Evolutionary conservation across 2,113 vertebrate genomes (phyloP), one percentile per base, ranked within the genome.

Genomic region (Odobenus rosmarus): DNA sequence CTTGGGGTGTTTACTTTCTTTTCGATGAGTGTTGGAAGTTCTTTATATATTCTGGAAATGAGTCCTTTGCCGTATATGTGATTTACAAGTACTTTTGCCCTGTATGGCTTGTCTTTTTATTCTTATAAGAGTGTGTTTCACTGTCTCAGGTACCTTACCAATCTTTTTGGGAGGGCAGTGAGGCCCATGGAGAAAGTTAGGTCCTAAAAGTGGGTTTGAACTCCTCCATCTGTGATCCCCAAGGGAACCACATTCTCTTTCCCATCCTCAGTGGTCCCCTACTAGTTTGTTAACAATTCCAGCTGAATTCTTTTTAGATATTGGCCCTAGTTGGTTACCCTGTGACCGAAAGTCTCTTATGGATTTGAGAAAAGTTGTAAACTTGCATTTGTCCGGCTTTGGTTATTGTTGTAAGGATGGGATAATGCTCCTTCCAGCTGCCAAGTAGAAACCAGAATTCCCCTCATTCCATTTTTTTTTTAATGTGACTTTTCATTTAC

Each of bases 41-140:
- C 11, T 46, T 55, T 72, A 90, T 36, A 23, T 31, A 88, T 83
- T 59, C 4, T 74, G 12, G 36, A 94, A 86, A 42, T 13, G 93
- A 64, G 26, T 64, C 5, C 21, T 85, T 92, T 71, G 21, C 7
- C 71, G 77, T 72, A 51, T 93, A 76, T 24, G 46, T 80, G 71
- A 90, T 15, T 88, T 67, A 95, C 81, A 92, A 93, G 80, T 91
- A 71, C 64, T 64, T 67, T 95, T 90, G 14, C 19, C 8, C 49
- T 59, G 10, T 57, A 21, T 88, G 24, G 1, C 18, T 91, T 80
- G 7, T 80, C 53, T 74, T 94, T 83, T 97, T 6, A 84, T 87
- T 93, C 74, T 84, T 23, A 36, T 96, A 53, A 93, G 8, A 84
- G 26, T 74, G 26, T 93, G 5, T 49, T 96, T 87, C 90, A 13